A percentile compares a stretch with the other conserved stretches of the same genome.
phyloP scores from a whole-genome alignment of 2,113 vertebrate genomes.

The Motacilla tschutschensis region DNA sequence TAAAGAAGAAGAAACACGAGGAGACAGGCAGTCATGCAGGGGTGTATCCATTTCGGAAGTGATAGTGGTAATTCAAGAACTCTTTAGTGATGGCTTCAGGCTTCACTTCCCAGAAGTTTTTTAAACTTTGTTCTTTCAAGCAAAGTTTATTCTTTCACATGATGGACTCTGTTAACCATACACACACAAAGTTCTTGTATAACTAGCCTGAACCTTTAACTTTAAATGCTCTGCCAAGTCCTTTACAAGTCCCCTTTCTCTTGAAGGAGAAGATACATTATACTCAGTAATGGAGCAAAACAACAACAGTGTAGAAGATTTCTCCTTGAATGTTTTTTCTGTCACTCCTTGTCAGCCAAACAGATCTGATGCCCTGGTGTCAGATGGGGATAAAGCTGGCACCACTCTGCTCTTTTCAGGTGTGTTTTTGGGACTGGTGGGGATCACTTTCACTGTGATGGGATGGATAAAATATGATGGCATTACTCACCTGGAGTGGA shows the following conservation, averaged over 20 bases:
- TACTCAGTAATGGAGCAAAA: constrained; percentile 61
- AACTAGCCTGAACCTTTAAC: constrained; percentile 52
- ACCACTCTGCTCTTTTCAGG: constrained; percentile 81
- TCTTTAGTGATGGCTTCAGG: constrained; percentile 32
- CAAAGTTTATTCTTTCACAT: constrained; percentile 67
- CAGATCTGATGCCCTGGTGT: constrained; percentile 64
- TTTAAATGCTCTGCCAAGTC: background rate
- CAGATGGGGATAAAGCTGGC: constrained; percentile 78
- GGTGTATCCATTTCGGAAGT: background rate
- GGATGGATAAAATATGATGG: constrained; percentile 78
- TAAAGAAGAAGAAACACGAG: background rate
- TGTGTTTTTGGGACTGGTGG: constrained; percentile 77
- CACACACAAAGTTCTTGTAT: constrained; percentile 56
- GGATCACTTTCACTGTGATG: constrained; percentile 80
- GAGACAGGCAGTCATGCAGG: background rate
- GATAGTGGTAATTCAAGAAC: constrained; percentile 10
- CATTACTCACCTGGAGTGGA: constrained; percentile 74
- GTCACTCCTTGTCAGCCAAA: constrained; percentile 64
- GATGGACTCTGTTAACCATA: constrained; percentile 71
- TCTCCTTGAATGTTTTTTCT: constrained; percentile 69
- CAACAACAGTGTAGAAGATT: constrained; percentile 56
- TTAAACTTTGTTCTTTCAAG: constrained; percentile 71
- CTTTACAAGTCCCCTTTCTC: background rate
- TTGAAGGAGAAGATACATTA: background rate
- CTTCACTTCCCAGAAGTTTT: constrained; percentile 69